Base-by-base conservation (phyloP, 1,140 invertebrate genomes). In the Latrodectus geometricus region DNA sequence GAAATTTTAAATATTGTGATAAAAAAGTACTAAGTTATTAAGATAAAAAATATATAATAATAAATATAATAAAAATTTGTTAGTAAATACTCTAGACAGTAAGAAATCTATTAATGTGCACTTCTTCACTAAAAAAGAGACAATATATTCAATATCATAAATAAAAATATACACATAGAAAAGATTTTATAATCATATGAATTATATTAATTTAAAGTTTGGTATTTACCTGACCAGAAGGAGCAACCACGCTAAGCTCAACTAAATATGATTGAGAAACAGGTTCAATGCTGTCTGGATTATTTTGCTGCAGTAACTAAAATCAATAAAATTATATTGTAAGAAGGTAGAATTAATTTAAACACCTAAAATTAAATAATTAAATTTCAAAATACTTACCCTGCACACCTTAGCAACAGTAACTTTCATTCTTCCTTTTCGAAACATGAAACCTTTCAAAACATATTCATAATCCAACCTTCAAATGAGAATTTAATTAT, bases 371-470 rank as follows among this genome's bases (percentile, higher is more conserved):
- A 75, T 17, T 17, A 7, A 54, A 54, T 79, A 17, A 7, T 5
- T 75, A 48, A 68, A 68, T 52, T 82, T 77, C 56, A 50, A 50
- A 17, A 83, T 68, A 75, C 88, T 88, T 91, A 93, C 93, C 89
- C 97, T 97, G 89, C 96, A 97, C 14, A 99, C 95, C 91, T 99
- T 99, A 0, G 96, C 96, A 0, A 99, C 97, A 4, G 96, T 98
- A 4, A 98, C 95, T 91, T 99, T 99, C 96, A 99, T 98, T 90
- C 97, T 93, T 0, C 97, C 97, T 92, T 99, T 99, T 75, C 97
- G 93, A 89, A 99, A 99, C 94, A 99, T 97, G 89, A 96, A 98
- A 17, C 97, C 98, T 92, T 97, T 95, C 0, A 96, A 94, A 89
- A 97, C 96, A 90, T 96, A 99, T 92, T 99, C 97, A 93, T 97